Base-by-base conservation (phyloP, 30 jellyfish, hydroid and myxozoan genomes). In the Mastigias papua region DNA sequence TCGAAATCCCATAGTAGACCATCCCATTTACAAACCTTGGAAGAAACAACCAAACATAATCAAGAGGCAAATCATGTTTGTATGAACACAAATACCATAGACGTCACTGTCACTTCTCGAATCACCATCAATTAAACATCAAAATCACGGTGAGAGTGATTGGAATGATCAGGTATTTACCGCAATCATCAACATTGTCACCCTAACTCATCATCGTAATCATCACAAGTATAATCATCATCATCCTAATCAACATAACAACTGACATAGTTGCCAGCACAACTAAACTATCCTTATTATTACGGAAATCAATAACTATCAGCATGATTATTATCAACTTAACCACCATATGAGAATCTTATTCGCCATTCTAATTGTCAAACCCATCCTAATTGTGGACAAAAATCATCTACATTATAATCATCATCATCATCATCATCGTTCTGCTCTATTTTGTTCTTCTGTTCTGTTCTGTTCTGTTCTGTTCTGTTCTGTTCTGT, bases 1-100 rank as follows among this genome's bases (percentile, higher is more conserved):
- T 30, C 0, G 98, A 94, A 23, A 94, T 82, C 0, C 98, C 98
- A 69, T 94, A 94, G 73, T 94, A 94, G 8, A 89, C 97, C 73
- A 66, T 68, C 10, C 98, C 98, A 67, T 86, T 82, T 11, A 89
- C 97, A 64, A 94, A 89, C 98, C 98, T 94, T 7, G 1, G 33
- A 58, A 0, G 74, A 48, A 63, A 20, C 20, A 20, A 8, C 70
- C 11, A 8, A n/a, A n/a, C n/a, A n/a, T n/a, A n/a, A n/a, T n/a
- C n/a, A n/a, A n/a, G n/a, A n/a, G n/a, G n/a, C n/a, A n/a, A n/a
- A n/a, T n/a, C n/a, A n/a, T n/a, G n/a, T n/a, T n/a, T n/a, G n/a
- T n/a, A n/a, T n/a, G n/a, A n/a, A n/a, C n/a, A n/a, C n/a, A n/a
- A n/a, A n/a, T n/a, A n/a, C n/a, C n/a, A n/a, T n/a, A n/a, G n/a